Conservation (phyloP, 2,888 invertebrate species). For the Campaea margaritaria region DNA sequence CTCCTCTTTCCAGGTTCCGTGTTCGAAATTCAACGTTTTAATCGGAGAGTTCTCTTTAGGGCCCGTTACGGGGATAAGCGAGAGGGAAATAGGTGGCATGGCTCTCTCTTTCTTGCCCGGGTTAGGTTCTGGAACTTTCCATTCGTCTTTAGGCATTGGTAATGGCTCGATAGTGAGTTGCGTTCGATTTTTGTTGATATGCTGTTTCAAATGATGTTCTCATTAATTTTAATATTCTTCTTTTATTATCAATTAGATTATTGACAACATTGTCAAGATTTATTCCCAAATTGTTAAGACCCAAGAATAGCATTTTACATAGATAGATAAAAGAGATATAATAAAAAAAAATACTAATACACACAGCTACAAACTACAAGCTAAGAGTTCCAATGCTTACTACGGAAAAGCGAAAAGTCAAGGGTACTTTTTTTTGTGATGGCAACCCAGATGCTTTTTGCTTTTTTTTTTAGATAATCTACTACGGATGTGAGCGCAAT, state of each 20-base stretch:
- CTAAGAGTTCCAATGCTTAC: slow-evolving; percentile 71
- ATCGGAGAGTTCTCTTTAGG: slow-evolving; percentile 72
- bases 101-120: slow-evolving; percentile 62
- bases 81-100: slow-evolving; percentile 80
- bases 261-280: slow-evolving; percentile 81
- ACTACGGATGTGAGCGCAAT: slow-evolving; percentile 80
- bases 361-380: slow-evolving; percentile 76
- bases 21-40: slow-evolving; percentile 68
- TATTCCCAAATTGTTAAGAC: slow-evolving; percentile 47
- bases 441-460: slow-evolving; percentile 67
- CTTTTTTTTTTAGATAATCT: slow-evolving; percentile 64
- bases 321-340: slow-evolving; percentile 56
- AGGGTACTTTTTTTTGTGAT: slow-evolving; percentile 47
- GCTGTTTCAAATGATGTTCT: slow-evolving; percentile 73
- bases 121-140: slow-evolving; percentile 72
- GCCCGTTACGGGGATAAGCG: slow-evolving; percentile 75
- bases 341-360: slow-evolving; percentile 57
- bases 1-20: slow-evolving; percentile 67
- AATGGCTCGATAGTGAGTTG: slow-evolving; percentile 80
- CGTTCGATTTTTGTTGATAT: slow-evolving; percentile 82
- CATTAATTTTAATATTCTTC: slow-evolving; percentile 58
- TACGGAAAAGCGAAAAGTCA: slow-evolving; percentile 77
- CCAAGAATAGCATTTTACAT: slow-evolving; percentile 56
- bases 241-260: slow-evolving; percentile 81
- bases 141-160: slow-evolving; percentile 68